Conservation (phyloP, 1,140 invertebrate species). For the Gryllus bimaculatus region DNA sequence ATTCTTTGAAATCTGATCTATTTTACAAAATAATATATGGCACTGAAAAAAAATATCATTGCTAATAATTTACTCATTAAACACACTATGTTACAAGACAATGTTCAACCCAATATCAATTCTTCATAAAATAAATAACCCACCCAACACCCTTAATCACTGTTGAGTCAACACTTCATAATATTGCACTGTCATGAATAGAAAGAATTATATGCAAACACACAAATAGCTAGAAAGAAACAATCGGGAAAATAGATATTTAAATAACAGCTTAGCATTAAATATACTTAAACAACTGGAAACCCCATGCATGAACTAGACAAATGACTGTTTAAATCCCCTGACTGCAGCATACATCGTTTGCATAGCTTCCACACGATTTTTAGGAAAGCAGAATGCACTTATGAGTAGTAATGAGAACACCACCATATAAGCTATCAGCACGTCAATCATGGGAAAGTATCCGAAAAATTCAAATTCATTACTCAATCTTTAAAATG, state of each 20-base stretch:
- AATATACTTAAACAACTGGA: not conserved
- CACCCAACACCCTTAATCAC: not conserved
- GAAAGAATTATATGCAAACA: not conserved
- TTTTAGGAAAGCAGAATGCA: not conserved
- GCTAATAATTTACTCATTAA: not conserved
- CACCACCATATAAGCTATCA: not conserved
- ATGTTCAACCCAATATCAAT: not conserved
- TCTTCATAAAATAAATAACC: not conserved
- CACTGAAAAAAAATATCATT: not conserved
- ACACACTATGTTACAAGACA: not conserved
- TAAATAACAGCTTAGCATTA: not conserved
- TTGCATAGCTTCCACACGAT: not conserved
- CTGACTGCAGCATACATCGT: not conserved
- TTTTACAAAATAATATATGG: not conserved
- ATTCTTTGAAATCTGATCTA: not conserved
- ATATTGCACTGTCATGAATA: slow-evolving; percentile 5
- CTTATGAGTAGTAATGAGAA: not conserved
- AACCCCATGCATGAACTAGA: not conserved
- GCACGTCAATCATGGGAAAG: not conserved
- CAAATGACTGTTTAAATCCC: slow-evolving; percentile 1
- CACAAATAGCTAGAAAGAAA: not conserved
- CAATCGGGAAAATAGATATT: not conserved
- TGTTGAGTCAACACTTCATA: not conserved
- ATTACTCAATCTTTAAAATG: not conserved
- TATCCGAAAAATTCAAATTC: not conserved